These are phyloP conservation scores for Ceyx margarethae DNA, from an alignment of 2,113 vertebrate species.

Conservation along the genomic window DNA sequence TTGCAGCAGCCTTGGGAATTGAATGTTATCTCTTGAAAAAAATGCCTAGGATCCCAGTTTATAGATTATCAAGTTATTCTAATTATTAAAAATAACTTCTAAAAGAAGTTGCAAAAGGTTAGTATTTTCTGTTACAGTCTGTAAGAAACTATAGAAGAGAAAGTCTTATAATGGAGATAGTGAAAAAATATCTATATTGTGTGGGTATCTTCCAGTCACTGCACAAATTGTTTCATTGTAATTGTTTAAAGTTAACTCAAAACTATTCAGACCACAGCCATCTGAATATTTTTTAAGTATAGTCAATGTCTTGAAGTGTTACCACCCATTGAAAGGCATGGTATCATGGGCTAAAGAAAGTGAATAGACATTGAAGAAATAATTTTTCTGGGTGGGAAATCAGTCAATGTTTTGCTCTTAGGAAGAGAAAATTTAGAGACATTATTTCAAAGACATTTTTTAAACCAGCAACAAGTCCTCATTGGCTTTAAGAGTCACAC, in stretches of 20 bases:
- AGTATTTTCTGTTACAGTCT: not conserved
- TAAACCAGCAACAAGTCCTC: not conserved
- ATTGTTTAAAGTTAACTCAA: not conserved
- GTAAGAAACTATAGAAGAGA: not conserved
- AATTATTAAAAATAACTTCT: not conserved
- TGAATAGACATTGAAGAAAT: not conserved
- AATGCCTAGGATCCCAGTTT: not conserved
- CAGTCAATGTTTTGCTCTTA: not conserved
- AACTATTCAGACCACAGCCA: not conserved
- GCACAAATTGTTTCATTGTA: not conserved
- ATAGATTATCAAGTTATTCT: not conserved
- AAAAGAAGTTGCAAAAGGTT: not conserved
- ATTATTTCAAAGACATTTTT: not conserved
- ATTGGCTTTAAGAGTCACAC: not conserved
- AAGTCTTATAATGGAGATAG: not conserved
- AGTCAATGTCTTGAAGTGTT: not conserved
- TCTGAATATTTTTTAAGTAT: not conserved
- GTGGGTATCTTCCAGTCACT: not conserved
- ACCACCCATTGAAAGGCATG: not conserved
- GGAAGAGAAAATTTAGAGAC: not conserved
- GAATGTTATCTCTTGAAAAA: not conserved
- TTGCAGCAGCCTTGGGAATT: not conserved
- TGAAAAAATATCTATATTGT: not conserved
- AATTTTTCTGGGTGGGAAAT: not conserved
- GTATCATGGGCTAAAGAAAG: not conserved